Evolutionary conservation across 2,888 invertebrate genomes (phyloP), one percentile per base, ranked within the genome.

Genomic region (Camptogramma bilineatum): DNA sequence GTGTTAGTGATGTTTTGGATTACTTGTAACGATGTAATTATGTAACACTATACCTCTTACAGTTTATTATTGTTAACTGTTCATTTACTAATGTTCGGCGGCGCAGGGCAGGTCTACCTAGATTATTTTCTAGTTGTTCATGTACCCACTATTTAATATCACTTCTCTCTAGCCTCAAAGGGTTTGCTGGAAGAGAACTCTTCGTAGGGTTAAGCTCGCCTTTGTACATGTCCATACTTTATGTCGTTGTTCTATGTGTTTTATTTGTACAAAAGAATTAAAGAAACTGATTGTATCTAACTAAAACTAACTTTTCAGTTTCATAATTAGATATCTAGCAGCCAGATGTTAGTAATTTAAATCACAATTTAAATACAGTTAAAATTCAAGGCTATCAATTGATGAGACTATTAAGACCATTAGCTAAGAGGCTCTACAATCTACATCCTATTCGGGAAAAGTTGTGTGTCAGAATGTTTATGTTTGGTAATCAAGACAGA

Each of bases 51-150:
- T 86, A 86, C 82, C 82, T 85, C 84, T 74, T 84, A 88, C 87
- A 86, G 86, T 88, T 86, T 87, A 87, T 89, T 87, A 86, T 87
- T 90, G 89, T 91, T 90, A 78, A 86, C 87, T 89, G 87, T 90
- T 88, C 79, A 76, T 83, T 78, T 77, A 75, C 73, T 83, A 79
- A 82, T 42, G 57, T 51, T 34, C 28, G 47, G 18, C 51, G 59
- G 58, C 54, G 48, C 50, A 59, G 50, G 59, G 46, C 39, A 59
- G 52, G 50, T 5, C n/a, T n/a, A n/a, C n/a, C n/a, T n/a, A n/a
- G n/a, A n/a, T n/a, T n/a, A n/a, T n/a, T n/a, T n/a, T n/a, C n/a
- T n/a, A n/a, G n/a, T n/a, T n/a, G n/a, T n/a, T n/a, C n/a, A n/a
- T n/a, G n/a, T n/a, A n/a, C n/a, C n/a, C n/a, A n/a, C n/a, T n/a